A percentile compares a stretch with the other conserved stretches of the same genome.
These are phyloP conservation scores for Cancer borealis DNA, from an alignment of 2,888 invertebrate species.

Conservation along the genomic window DNA sequence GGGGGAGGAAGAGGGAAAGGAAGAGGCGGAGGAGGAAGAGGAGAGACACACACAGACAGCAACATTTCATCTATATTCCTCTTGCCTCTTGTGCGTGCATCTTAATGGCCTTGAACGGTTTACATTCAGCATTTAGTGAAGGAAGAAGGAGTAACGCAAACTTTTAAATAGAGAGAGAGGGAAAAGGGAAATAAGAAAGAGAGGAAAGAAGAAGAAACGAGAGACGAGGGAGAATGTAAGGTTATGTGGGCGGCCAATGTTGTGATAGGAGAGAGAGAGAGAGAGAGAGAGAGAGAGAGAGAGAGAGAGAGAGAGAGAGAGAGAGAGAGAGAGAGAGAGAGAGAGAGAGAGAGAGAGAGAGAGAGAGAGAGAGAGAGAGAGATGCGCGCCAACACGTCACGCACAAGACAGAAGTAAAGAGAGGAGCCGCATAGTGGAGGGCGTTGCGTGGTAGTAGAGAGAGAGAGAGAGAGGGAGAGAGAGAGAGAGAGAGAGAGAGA, in stretches of 20 bases:
- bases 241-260: slow-evolving; percentile 34
- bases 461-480: slow-evolving; percentile 21
- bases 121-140: neutral
- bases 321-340: slow-evolving; percentile 14
- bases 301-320: slow-evolving; percentile 49
- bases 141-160: neutral
- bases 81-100: slow-evolving; percentile 22
- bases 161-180: neutral
- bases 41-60: neutral
- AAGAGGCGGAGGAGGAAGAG: neutral
- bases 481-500: slow-evolving; percentile 5
- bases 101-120: neutral
- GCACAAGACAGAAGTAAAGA: slow-evolving; percentile 37
- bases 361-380: slow-evolving; percentile 54
- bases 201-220: neutral
- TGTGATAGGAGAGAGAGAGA: slow-evolving; percentile 32
- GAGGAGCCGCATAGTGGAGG: neutral
- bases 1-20: neutral
- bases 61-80: neutral
- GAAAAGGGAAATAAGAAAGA: neutral
- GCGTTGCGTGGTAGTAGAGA: slow-evolving; percentile 42
- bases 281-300: slow-evolving; percentile 14
- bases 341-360: slow-evolving; percentile 52
- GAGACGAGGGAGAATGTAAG: neutral
- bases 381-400: neutral